A percentile compares a stretch with the other conserved stretches of the same genome.
phyloP scores from a whole-genome alignment of 2,797 vertebrate genomes.

The Alexandromys oeconomus region DNA sequence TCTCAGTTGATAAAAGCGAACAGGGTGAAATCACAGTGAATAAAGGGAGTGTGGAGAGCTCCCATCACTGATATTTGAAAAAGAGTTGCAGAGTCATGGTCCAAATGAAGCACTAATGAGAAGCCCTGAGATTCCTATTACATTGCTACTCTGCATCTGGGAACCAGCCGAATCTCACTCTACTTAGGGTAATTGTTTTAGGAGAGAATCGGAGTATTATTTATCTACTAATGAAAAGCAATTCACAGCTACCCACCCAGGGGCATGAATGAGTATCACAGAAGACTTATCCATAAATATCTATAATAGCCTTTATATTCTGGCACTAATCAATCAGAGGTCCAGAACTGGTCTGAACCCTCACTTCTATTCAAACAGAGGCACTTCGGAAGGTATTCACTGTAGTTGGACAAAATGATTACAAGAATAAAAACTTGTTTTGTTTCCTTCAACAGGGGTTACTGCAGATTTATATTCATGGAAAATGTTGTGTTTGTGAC shows the following conservation, averaged over 20 bases:
- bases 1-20: neutral
- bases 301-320: conserved; percentile 57
- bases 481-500: neutral
- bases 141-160: neutral
- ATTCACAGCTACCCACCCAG: conserved; percentile 63
- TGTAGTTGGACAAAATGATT: conserved; percentile 44
- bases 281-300: conserved; percentile 40
- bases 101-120: conserved; percentile 17
- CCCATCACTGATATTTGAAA: neutral
- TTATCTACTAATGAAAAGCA: conserved; percentile 84
- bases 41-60: neutral
- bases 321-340: conserved; percentile 60
- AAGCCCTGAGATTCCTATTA: conserved; percentile 13
- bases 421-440: conserved; percentile 14
- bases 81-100: conserved; percentile 37
- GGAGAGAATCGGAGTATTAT: conserved; percentile 47
- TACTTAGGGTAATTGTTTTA: conserved; percentile 68
- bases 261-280: conserved; percentile 57
- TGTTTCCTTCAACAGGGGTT: neutral
- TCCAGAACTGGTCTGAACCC: conserved; percentile 66
- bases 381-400: conserved; percentile 66
- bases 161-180: conserved; percentile 36
- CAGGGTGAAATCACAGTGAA: neutral
- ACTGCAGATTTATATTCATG: neutral
- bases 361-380: conserved; percentile 51